These are phyloP conservation scores for Morpho achilles DNA, from an alignment of 2,888 invertebrate species.

Conservation along the genomic window DNA sequence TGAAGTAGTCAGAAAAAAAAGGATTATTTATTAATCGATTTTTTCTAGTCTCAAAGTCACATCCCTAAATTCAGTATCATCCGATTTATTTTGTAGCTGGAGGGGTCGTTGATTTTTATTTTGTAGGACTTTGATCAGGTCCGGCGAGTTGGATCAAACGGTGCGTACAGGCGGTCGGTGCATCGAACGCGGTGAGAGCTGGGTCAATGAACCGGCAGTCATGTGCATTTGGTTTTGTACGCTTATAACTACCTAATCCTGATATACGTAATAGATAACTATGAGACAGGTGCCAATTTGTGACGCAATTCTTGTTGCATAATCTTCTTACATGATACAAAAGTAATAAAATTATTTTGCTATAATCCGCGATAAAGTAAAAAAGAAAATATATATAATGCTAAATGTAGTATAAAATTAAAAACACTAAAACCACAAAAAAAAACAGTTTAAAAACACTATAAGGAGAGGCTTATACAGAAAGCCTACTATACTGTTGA, in stretches of 20 bases:
- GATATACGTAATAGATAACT: conserved; percentile 33
- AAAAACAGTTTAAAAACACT: too few relatives aligned
- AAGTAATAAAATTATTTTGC: too few relatives aligned
- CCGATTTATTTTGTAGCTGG: conserved; percentile 14
- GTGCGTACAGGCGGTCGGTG: conserved; percentile 51
- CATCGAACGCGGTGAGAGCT: conserved; percentile 77
- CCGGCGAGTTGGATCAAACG: conserved; percentile 35
- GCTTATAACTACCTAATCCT: conserved; percentile 40
- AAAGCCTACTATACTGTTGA: too few relatives aligned
- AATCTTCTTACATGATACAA: conserved; percentile 3
- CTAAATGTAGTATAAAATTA: too few relatives aligned
- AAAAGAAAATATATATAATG: too few relatives aligned
- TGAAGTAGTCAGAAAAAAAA: too few relatives aligned
- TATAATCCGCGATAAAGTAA: too few relatives aligned
- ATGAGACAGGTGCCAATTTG: conserved; percentile 27
- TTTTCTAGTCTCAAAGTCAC: background rate
- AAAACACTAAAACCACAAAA: too few relatives aligned
- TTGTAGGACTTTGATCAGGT: conserved; percentile 33
- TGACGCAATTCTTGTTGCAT: conserved; percentile 21
- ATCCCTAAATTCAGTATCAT: conserved; percentile 4
- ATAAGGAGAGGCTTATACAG: too few relatives aligned
- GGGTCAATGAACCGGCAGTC: conserved; percentile 65
- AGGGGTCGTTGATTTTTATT: conserved; percentile 31
- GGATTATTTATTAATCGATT: too few relatives aligned
- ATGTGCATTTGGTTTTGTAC: conserved; percentile 64